Evolutionary conservation across 92 coral and sea anemone genomes (phyloP), one percentile per base, ranked within the genome.

Genomic region (Phenganax subtilis): DNA sequence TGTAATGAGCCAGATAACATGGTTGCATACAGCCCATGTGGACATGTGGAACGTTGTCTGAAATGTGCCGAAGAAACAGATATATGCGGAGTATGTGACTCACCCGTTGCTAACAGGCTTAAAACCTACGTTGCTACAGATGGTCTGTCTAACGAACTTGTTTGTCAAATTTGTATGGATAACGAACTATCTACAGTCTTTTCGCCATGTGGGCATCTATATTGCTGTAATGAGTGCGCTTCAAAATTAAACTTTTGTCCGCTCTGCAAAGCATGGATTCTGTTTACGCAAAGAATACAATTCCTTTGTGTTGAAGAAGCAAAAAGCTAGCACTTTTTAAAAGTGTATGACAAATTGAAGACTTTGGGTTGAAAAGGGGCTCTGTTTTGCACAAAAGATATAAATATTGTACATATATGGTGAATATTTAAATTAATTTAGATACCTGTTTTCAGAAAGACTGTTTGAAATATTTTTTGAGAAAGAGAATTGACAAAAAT

Each of bases 161-260:
- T 90, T 52, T 96, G 99, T 80, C 99, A 91, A 62, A 96, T 96
- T 29, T 96, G 99, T 64, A 96, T 96, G 99, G 97, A 89, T 84
- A 89, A 91, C 74, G 90, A 90, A 76, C 87, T 96, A 75, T 89
- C 89, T 85, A 96, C 99, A 16, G 97, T 89, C 52, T 91, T 96
- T 74, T 90, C 92, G 44, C 99, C 99, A 6, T 96, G 99, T 86
- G 99, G 99, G 12, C 99, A 96, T 77, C 90, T 87, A 14, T 88
- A 89, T 72, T 89, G 96, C 59, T 96, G 99, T 69, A 93, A 89
- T 29, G 89, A 85, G 0, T 96, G 99, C 87, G 91, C 99, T 31
- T 72, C 78, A 28, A 91, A 89, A 63, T 92, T 96, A 67, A 89
- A 88, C 65, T 87, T 90, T 80, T 96, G 99, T 59, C 99, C 99